Evolutionary conservation across 2,797 vertebrate species (phyloP), one percentile per base, ranked within the genome.

Genomic region (Amazona ochrocephala): DNA sequence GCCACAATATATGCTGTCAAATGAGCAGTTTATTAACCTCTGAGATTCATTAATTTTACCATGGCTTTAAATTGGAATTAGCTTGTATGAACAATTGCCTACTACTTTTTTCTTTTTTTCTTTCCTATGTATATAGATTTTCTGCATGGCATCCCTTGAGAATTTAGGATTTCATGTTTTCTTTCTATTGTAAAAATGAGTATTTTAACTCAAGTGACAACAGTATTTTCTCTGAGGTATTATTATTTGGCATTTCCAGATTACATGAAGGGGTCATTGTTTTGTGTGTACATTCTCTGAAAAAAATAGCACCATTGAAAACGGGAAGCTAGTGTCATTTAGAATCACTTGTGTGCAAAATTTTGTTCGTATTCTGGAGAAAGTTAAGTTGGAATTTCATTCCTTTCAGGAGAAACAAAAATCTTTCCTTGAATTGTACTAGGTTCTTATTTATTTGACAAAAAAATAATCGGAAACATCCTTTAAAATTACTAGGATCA

Each of bases 221-320:
- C 20, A 23, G 13, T 77, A n/a, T 90, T 84, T 89, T 91, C 73
- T 71, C 56, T 66, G 60, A 61, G 44, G 32, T 76, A 39, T 84
- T 92, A 48, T 78, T 81, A 64, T 93, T 88, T 88, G 93, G 50
- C 62, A 91, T 95, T 95, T 96, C 64, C 74, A 88, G 66, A 90
- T 96, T n/a, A 60, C 30, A 76, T 76, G 64, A 79, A 76, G 37
- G 74, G 56, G 29, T 93, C 89, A 86, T 71, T 94, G 86, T 76
- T 81, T 77, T 94, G 60, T 93, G 71, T 71, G 73, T 90, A 56
- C 39, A n/a, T 88, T 96, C 47, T 89, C 60, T 91, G 76, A 41
- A 86, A 95, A 91, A 91, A 91, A 88, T n/a, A 86, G 41, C 62
- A 90, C 30, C 50, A 70, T 7, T 81, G 62, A 70, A 94, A 84